Conservation (phyloP, 2,888 invertebrate genomes). For the Eupithecia tripunctaria region DNA sequence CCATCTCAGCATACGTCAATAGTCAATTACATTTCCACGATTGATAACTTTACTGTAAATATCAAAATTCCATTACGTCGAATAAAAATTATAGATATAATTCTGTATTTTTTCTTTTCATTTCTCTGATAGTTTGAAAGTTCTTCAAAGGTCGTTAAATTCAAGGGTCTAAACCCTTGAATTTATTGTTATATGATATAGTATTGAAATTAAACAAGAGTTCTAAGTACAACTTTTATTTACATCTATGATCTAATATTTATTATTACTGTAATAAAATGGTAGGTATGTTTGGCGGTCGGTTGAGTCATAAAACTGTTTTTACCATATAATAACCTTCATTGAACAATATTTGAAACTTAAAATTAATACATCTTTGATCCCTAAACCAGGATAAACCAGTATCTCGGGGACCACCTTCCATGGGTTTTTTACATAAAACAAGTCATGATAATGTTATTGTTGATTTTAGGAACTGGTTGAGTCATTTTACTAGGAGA, state of each 20-base stretch:
- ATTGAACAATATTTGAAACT: no score
- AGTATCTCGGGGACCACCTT: no score
- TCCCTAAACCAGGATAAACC: no score
- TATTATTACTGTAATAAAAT: slow-evolving; percentile 10
- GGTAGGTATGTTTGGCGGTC: neutral
- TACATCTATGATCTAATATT: slow-evolving; percentile 49
- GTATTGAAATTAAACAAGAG: slow-evolving; percentile 41
- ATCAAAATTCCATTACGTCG: slow-evolving; percentile 39
- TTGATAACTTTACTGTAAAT: slow-evolving; percentile 47
- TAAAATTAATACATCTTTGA: no score
- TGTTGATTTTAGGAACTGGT: neutral
- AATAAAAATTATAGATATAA: slow-evolving; percentile 8
- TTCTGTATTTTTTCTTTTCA: neutral
- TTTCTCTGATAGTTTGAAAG: neutral
- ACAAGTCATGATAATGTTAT: no score
- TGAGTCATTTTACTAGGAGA: neutral
- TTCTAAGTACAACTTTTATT: slow-evolving; percentile 74
- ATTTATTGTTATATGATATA: no score
- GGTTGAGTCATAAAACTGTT: neutral
- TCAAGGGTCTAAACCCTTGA: no score
- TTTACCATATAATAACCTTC: no score
- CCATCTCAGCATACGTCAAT: neutral
- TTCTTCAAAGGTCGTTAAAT: no score
- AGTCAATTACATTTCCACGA: slow-evolving; percentile 29
- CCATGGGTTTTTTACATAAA: no score